Evolutionary conservation across 2,113 vertebrate species (phyloP), one percentile per base, ranked within the genome.

Genomic region (Scortum barcoo): DNA sequence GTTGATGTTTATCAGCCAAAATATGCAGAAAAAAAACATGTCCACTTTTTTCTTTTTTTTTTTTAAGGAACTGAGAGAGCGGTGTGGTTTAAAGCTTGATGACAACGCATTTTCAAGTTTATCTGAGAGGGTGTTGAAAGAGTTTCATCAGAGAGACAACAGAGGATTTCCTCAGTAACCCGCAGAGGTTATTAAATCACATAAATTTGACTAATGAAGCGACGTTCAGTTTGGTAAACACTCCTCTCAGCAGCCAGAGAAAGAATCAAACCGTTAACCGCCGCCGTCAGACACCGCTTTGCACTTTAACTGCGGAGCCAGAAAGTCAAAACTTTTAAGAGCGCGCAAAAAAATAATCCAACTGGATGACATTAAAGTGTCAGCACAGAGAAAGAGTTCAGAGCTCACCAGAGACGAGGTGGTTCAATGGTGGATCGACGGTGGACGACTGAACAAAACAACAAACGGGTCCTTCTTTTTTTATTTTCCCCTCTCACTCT

Each of bases 371-470:
- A 19, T 51, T 54, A 14, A 80, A 57, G 2, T n/a, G 56, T 42
- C 24, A 56, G 36, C 46, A 80, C 62, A 83, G 22, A 67, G 54
- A 77, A 38, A 68, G 1, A 60, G 28, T 20, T 62, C 33, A 72
- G 63, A 66, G 65, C 91, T 92, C 88, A 92, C 90, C 89, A 13
- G 62, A 86, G 80, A 87, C 17, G 72, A 60, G 86, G 56, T 28
- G 66, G 56, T 56, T 87, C 78, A 62, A 54, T 3, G 56, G 42
- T 2, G 72, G 81, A 69, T 57, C 72, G 7, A 24, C 33, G 33
- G 33, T 1, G 61, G 69, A 44, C 22, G 77, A 48, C 10, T 3
- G 62, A 62, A 33, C 11, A 4, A 66, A 48, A 75, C 26, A 66
- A 82, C 73, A 48, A 50, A 72, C 50, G 3, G 20, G 11, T 78